phyloP scores from a whole-genome alignment of 2,888 invertebrate species.

The Netelia virgata region DNA sequence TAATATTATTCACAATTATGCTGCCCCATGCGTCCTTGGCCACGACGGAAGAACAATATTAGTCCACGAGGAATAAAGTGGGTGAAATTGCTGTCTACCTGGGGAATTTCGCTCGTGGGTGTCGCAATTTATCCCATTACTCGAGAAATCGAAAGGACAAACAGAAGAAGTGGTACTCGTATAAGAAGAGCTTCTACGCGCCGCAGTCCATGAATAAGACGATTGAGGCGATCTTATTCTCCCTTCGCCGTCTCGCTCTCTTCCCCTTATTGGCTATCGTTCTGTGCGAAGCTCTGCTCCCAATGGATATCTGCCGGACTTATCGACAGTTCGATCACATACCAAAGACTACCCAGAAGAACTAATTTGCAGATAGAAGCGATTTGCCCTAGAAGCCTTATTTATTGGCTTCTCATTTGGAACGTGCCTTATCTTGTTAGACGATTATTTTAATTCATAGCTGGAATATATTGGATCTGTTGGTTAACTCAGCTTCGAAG shows the following conservation, averaged over 20 bases:
- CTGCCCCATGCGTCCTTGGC: not conserved
- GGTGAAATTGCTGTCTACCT: slow-evolving; percentile 23
- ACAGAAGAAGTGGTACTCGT: slow-evolving; percentile 22
- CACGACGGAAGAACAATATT: slow-evolving; percentile 37
- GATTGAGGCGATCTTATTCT: slow-evolving; percentile 10
- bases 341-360: slow-evolving; percentile 17
- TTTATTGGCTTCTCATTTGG: not conserved
- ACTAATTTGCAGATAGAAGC: not conserved
- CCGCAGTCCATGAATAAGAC: slow-evolving; percentile 4
- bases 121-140: slow-evolving; percentile 47
- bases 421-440: not conserved
- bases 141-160: slow-evolving; percentile 34
- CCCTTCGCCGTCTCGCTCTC: not conserved
- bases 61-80: slow-evolving; percentile 4
- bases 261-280: not conserved
- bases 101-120: not conserved
- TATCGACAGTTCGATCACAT: slow-evolving; percentile 42
- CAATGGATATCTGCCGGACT: slow-evolving; percentile 32
- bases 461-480: not conserved
- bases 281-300: slow-evolving; percentile 19
- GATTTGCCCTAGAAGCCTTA: not conserved
- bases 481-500: not conserved
- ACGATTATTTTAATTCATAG: not conserved
- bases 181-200: slow-evolving; percentile 6
- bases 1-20: slow-evolving; percentile 49